Percentiles rank a stretch among this genome's conserved stretches.
phyloP scores from a whole-genome alignment of 2,888 invertebrate species.

The Pocota personata region DNA sequence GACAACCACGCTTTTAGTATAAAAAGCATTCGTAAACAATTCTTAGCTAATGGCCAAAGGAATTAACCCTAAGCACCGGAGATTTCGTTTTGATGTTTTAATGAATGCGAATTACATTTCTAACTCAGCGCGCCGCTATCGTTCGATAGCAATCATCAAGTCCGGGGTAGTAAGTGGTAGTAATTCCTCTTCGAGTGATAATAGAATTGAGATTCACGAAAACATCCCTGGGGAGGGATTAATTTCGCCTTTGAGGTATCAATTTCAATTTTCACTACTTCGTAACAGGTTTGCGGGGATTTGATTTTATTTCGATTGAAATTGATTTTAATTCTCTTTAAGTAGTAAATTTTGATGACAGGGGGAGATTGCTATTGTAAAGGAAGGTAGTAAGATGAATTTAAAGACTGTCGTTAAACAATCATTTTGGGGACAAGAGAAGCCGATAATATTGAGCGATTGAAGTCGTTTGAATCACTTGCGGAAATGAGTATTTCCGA shows the following conservation, averaged over 20 bases:
- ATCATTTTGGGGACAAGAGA: neutral
- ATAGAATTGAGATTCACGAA: slow-evolving; percentile 32
- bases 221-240: neutral
- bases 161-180: neutral
- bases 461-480: neutral
- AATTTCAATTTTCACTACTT: slow-evolving; percentile 29
- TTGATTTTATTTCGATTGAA: slow-evolving; percentile 41
- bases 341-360: slow-evolving; percentile 14
- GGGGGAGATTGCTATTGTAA: neutral
- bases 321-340: slow-evolving; percentile 44
- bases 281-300: slow-evolving; percentile 22
- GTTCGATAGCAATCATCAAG: slow-evolving; percentile 10
- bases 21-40: slow-evolving; percentile 33
- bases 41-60: slow-evolving; percentile 47
- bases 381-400: neutral
- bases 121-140: neutral
- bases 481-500: neutral
- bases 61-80: slow-evolving; percentile 59
- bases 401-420: neutral
- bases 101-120: slow-evolving; percentile 43
- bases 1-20: neutral
- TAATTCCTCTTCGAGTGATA: slow-evolving; percentile 39
- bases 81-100: slow-evolving; percentile 61
- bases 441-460: neutral
- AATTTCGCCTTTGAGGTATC: slow-evolving; percentile 18